Conservation (phyloP, 2,113 vertebrate genomes). For the Stomatorhinus ivindoensis region DNA sequence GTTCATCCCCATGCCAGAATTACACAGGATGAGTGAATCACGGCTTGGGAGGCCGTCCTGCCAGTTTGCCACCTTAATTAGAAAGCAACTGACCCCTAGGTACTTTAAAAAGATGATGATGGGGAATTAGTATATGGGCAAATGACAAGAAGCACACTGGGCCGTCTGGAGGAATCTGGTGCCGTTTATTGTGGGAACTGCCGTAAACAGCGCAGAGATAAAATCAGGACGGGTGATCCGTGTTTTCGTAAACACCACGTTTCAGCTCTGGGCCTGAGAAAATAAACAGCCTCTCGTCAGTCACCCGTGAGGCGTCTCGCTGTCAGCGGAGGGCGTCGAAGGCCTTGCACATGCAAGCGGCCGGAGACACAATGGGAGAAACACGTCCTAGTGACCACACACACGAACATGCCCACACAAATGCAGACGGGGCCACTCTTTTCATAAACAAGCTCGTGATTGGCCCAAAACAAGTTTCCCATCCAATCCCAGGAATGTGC, state of each 20-base stretch:
- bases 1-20: background rate
- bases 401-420: background rate
- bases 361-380: background rate
- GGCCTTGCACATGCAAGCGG: background rate
- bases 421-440: background rate
- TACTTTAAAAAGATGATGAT: slow-evolving; percentile 6
- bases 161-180: background rate
- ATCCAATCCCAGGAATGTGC: slow-evolving; percentile 19
- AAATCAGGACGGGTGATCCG: background rate
- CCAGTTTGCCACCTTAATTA: background rate
- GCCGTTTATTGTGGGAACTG: slow-evolving; percentile 7
- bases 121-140: background rate
- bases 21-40: background rate
- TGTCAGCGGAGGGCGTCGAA: background rate
- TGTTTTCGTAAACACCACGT: background rate
- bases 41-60: background rate
- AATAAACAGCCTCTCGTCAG: background rate
- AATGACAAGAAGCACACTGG: background rate
- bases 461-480: slow-evolving; percentile 1
- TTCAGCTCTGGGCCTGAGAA: background rate
- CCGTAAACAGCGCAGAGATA: slow-evolving; percentile 12
- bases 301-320: background rate
- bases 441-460: slow-evolving; percentile 4
- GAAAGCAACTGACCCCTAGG: background rate
- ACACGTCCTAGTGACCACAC: background rate